Percentiles rank a stretch among this genome's conserved stretches.
These are phyloP conservation scores for Melanogrammus aeglefinus DNA, from an alignment of 2,797 vertebrate species.

Conservation along the genomic window DNA sequence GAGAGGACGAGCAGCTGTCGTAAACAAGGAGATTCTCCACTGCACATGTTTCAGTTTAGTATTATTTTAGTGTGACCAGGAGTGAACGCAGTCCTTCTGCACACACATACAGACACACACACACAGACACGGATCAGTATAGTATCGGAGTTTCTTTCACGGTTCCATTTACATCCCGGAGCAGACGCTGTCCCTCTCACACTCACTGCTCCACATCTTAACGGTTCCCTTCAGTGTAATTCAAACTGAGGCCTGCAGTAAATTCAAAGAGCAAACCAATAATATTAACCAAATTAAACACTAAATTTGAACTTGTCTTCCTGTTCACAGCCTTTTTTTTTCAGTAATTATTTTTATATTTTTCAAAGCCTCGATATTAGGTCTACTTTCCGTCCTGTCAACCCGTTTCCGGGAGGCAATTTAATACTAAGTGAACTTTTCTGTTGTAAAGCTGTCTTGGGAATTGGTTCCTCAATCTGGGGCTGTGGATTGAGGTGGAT, in stretches of 20 bases:
- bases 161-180: slow-evolving; percentile 31
- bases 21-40: too few species aligned
- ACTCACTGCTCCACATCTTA: slow-evolving; percentile 11
- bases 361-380: too few species aligned
- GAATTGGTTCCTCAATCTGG: slow-evolving; percentile 59
- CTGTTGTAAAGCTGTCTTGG: slow-evolving; percentile 64
- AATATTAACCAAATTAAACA: slow-evolving; percentile 74
- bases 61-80: slow-evolving; percentile 36
- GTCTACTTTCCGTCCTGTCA: too few species aligned
- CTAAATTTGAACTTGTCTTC: slow-evolving; percentile 52
- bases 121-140: slow-evolving; percentile 50
- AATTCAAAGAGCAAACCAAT: slow-evolving; percentile 47
- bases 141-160: slow-evolving; percentile 50
- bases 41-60: too few species aligned
- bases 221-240: slow-evolving; percentile 52
- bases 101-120: neutral
- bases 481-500: neutral
- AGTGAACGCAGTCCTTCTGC: slow-evolving; percentile 49
- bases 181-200: slow-evolving; percentile 14
- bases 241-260: slow-evolving; percentile 55
- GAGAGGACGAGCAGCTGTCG: too few species aligned
- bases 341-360: too few species aligned
- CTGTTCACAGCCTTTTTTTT: slow-evolving; percentile 16
- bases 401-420: slow-evolving; percentile 39
- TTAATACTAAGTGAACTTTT: slow-evolving; percentile 57